Base-by-base conservation (phyloP, 2,797 vertebrate species). In the Furcifer pardalis region DNA sequence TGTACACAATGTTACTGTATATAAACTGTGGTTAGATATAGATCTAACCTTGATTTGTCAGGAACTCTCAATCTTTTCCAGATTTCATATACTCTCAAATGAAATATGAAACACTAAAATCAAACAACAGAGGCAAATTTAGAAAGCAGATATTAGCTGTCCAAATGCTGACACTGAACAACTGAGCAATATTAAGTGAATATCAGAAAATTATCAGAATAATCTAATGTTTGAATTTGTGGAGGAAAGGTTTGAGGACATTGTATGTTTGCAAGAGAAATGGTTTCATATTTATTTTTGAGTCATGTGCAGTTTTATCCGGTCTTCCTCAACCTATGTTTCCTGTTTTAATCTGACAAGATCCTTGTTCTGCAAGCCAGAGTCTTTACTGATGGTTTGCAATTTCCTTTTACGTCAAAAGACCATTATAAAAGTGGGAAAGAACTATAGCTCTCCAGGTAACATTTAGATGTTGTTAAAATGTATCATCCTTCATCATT, bases 1-100 rank as follows among this genome's bases (percentile, higher is more conserved):
- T 82, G 80, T 15, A n/a, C 40, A 59, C n/a, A 62, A 46, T 27
- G 40, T 46, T 74, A 63, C 69, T 82, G 71, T 40, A 74, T 81
- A 63, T 74, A 74, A 62, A 42, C 40, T 63, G 23, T 74, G 56
- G 63, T 82, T 49, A 19, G 81, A 82, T 82, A 74, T 46, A 46
- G 81, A 82, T 82, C 81, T 82, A 74, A 62, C 69, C 56, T 82
- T 82, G 40, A 15, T 82, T 74, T 82, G 81, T 46, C 59, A 74
- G 46, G 12, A 82, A 74, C 30, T 82, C 56, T 82, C 56, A 63
- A 35, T 35, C n/a, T 27, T 32, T 25, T 42, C 21, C 12, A 63
- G 42, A 17, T 44, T 25, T 46, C 56, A 82, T n/a, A 74, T 82
- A 62, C 52, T 62, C 27, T 73, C 69, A 82, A n/a, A 62, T 82